phyloP scores from a whole-genome alignment of 2,888 invertebrate genomes.

The Limnephilus rhombicus region DNA sequence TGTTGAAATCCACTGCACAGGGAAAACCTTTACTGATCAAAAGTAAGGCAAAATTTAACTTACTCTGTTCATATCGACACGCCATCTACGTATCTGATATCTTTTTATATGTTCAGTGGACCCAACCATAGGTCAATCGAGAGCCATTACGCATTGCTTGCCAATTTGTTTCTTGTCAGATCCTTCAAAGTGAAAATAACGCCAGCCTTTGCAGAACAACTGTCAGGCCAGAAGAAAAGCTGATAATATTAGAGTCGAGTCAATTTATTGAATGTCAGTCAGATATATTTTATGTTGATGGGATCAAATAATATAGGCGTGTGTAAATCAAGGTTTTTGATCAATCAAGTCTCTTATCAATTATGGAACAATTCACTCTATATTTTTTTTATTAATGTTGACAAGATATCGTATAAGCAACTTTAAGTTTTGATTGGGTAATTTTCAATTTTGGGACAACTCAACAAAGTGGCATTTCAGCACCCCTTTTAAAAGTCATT shows the following conservation, averaged over 20 bases:
- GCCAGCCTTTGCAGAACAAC: background rate
- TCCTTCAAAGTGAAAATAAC: background rate
- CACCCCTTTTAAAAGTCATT: too few relatives aligned
- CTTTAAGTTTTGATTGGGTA: background rate
- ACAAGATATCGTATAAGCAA: background rate
- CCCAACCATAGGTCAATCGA: background rate
- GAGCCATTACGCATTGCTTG: slow-evolving; percentile 13
- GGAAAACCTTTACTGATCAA: too few relatives aligned
- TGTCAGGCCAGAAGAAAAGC: background rate
- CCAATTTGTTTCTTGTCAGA: slow-evolving; percentile 16
- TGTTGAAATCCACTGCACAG: too few relatives aligned
- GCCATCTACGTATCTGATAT: too few relatives aligned
- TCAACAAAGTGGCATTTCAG: too few relatives aligned
- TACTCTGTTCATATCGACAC: too few relatives aligned
- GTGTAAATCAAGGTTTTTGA: background rate
- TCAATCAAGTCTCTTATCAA: background rate
- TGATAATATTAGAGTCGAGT: background rate
- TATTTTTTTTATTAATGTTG: background rate
- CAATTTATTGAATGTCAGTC: background rate
- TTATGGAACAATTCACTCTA: background rate
- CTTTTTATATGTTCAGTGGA: too few relatives aligned
- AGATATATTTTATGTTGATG: background rate
- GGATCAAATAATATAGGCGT: background rate
- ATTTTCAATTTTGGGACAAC: background rate
- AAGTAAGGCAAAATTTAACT: too few relatives aligned